Conservation (phyloP, 2,113 vertebrate species). For the Camelus dromedarius region DNA sequence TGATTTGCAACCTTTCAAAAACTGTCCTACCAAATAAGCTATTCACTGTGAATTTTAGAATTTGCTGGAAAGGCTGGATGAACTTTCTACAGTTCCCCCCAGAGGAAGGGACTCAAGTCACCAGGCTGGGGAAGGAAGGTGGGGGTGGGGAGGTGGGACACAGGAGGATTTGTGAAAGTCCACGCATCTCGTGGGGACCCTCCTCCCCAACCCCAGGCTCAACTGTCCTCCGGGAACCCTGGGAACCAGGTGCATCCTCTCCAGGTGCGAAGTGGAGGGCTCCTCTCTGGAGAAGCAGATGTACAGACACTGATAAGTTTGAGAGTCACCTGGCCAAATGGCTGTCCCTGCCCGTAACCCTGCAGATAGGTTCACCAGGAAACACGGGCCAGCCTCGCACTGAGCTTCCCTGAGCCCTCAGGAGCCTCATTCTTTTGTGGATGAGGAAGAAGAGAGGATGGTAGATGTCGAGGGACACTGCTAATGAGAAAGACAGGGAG, state of each 20-base stretch:
- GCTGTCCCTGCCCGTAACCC: not conserved
- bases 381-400: too few species aligned
- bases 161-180: not conserved
- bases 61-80: not conserved
- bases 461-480: not conserved
- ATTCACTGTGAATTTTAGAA: not conserved
- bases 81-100: not conserved
- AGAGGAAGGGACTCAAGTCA: not conserved
- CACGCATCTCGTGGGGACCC: not conserved
- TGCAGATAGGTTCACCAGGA: not conserved
- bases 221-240: not conserved
- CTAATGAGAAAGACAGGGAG: not conserved
- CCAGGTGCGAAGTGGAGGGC: not conserved
- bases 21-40: not conserved
- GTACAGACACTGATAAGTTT: not conserved
- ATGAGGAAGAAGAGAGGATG: not conserved
- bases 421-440: fast-evolving
- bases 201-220: too few species aligned
- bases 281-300: not conserved
- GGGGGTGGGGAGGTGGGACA: not conserved
- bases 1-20: not conserved
- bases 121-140: not conserved
- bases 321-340: not conserved
- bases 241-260: too few species aligned
- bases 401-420: not conserved